Conservation (phyloP, 2,888 invertebrate genomes). For the Lasioglossum villosulum region DNA sequence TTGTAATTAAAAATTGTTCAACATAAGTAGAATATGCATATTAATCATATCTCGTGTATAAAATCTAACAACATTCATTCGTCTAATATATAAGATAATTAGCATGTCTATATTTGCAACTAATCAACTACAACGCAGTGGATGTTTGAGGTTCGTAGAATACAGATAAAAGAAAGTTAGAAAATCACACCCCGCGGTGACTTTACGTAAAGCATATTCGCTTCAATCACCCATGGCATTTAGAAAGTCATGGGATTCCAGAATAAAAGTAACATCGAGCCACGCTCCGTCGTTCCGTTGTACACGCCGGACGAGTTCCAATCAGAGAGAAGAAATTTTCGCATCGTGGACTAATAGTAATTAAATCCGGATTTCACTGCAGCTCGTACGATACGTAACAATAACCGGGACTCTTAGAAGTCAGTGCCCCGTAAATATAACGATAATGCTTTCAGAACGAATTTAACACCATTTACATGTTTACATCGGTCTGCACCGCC, state of each 20-base stretch:
- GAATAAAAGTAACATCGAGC: background rate
- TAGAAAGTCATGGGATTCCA: conserved; percentile 1
- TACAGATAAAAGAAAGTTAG: background rate
- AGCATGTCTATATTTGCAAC: background rate
- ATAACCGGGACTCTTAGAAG: background rate
- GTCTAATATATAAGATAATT: background rate
- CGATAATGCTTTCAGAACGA: conserved; percentile 16
- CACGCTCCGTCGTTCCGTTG: background rate
- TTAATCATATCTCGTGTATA: background rate
- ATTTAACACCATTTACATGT: conserved; percentile 29
- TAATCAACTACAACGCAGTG: background rate
- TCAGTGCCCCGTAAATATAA: conserved; percentile 33
- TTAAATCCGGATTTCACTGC: background rate
- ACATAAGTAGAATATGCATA: background rate
- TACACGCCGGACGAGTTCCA: background rate
- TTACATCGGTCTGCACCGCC: conserved; percentile 4
- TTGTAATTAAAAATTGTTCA: background rate
- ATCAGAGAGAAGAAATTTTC: conserved; percentile 15
- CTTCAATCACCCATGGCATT: conserved; percentile 13
- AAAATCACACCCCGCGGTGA: background rate
- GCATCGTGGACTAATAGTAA: background rate
- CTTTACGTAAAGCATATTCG: background rate
- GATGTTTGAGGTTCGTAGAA: background rate
- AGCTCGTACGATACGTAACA: background rate
- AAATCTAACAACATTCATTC: background rate